phyloP scores from a whole-genome alignment of 2,113 vertebrate genomes.

The Ginglymostoma cirratum region DNA sequence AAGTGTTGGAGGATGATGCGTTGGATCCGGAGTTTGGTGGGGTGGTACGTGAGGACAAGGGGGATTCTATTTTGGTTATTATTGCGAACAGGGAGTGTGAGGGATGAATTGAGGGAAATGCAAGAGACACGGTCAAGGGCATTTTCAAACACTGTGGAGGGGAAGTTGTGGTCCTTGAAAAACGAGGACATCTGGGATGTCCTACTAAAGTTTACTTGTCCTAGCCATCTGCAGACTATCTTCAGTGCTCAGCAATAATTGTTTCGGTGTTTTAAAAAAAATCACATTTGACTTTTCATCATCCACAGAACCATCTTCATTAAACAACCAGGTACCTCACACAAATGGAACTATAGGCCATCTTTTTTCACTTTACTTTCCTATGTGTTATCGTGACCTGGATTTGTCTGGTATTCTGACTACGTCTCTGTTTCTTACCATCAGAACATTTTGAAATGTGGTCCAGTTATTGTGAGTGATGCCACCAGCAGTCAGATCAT shows the following conservation, averaged over 20 bases:
- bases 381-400: background rate
- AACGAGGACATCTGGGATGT: too few relatives aligned
- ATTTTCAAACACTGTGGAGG: too few relatives aligned
- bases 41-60: too few relatives aligned
- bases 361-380: background rate
- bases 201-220: background rate
- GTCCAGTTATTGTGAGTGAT: background rate
- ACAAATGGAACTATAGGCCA: background rate
- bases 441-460: background rate
- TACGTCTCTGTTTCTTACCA: background rate
- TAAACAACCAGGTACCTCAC: background rate
- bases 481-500: background rate
- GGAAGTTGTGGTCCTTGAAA: too few relatives aligned
- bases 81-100: too few relatives aligned
- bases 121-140: too few relatives aligned
- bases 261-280: background rate
- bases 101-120: too few relatives aligned
- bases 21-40: too few relatives aligned
- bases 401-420: background rate
- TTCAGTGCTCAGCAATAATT: background rate
- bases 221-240: background rate
- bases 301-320: background rate
- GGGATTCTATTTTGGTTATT: too few relatives aligned
- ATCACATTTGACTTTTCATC: background rate
- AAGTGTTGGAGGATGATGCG: too few relatives aligned